Evolutionary conservation across 2,113 vertebrate genomes (phyloP).

Genomic region (Hyla sarda): DNA sequence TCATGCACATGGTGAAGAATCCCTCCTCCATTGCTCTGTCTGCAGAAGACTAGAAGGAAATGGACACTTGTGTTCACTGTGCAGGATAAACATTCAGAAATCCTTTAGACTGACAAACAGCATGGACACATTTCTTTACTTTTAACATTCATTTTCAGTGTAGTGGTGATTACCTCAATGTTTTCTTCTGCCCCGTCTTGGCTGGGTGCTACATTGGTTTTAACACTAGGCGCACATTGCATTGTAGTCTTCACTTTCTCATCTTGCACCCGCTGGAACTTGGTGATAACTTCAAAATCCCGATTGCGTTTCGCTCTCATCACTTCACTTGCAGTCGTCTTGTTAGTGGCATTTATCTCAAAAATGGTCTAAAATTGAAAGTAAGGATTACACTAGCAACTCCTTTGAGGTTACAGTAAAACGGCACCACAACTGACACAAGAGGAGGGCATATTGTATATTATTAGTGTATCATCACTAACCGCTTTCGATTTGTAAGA

Average conservation of each 20-base stretch:
- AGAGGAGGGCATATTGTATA: not conserved
- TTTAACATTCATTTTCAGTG: not conserved
- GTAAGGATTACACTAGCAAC: not conserved
- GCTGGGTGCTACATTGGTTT: not conserved
- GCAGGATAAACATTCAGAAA: too few species aligned
- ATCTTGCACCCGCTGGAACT: slow-evolving; percentile 74
- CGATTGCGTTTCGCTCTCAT: slow-evolving; percentile 87
- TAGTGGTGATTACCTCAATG: slow-evolving; percentile 65
- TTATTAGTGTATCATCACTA: slow-evolving; percentile 65
- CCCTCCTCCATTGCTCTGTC: too few species aligned
- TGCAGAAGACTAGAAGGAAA: too few species aligned
- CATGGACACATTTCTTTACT: not conserved
- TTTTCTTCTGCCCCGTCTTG: slow-evolving; percentile 62
- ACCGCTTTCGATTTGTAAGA: slow-evolving; percentile 87
- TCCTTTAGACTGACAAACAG: not conserved
- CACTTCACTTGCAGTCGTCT: slow-evolving; percentile 80
- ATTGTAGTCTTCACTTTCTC: slow-evolving; percentile 42
- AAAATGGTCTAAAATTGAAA: slow-evolving; percentile 86
- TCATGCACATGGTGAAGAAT: too few species aligned
- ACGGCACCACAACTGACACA: not conserved
- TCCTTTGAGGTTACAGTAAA: not conserved
- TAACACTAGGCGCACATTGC: not conserved
- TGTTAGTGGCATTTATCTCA: slow-evolving; percentile 90
- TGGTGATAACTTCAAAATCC: slow-evolving; percentile 76
- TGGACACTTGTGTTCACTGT: too few species aligned